These are phyloP conservation scores for Drosophila peninsularis DNA, from an alignment of 2,888 invertebrate genomes.

Conservation along the genomic window DNA sequence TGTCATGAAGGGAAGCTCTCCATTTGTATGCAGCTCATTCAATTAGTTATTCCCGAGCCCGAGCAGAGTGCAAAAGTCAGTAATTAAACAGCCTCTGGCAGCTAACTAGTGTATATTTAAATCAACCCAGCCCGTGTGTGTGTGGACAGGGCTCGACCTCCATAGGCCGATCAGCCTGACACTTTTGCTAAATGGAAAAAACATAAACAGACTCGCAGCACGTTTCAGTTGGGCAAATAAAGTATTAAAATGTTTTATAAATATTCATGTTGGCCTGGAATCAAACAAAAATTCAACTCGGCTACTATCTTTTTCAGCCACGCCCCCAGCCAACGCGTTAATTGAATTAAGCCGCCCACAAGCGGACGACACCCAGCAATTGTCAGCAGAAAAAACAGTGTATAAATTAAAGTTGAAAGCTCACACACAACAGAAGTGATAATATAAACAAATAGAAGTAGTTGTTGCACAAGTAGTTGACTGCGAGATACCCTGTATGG, in stretches of 20 bases:
- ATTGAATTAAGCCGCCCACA: slow-evolving; percentile 61
- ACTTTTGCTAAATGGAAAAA: slow-evolving; percentile 7
- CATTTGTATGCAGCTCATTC: neutral
- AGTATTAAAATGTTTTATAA: slow-evolving; percentile 56
- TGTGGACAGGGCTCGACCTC: neutral
- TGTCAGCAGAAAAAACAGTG: slow-evolving; percentile 32
- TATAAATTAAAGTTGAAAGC: slow-evolving; percentile 44
- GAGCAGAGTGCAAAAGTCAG: neutral
- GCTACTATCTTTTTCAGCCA: slow-evolving; percentile 26
- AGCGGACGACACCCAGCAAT: slow-evolving; percentile 8
- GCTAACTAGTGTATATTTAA: neutral
- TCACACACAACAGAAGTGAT: slow-evolving; percentile 4
- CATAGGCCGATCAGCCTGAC: slow-evolving; percentile 3
- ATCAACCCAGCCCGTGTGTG: neutral
- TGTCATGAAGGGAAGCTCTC: neutral
- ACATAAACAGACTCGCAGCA: neutral
- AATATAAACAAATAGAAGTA: slow-evolving; percentile 1
- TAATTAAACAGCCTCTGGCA: neutral
- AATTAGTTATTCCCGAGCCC: neutral
- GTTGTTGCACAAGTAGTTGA: neutral
- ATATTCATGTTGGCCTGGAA: slow-evolving; percentile 55
- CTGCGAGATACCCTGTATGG: slow-evolving; percentile 14
- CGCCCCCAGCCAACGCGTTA: slow-evolving; percentile 36
- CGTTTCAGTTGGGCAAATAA: neutral
- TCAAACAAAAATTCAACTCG: slow-evolving; percentile 8